Evolutionary conservation across 2,113 vertebrate species (phyloP), one percentile per base, ranked within the genome.

Genomic region (Thinocorus orbignyianus): DNA sequence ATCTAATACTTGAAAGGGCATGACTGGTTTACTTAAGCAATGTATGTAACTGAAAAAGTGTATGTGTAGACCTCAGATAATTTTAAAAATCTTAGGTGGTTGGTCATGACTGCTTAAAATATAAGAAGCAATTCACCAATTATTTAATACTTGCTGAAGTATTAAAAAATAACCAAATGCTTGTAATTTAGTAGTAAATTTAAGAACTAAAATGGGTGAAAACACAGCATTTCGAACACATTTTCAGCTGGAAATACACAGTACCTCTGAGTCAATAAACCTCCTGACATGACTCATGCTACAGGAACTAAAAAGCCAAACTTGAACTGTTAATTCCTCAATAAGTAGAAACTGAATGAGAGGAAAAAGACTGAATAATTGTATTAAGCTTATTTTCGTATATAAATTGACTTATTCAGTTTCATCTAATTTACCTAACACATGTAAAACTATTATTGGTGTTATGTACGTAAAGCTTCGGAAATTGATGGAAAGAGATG

Each of bases 201-300:
- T 37, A 51, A 71, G 71, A 70, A 35, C 16, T 28, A 6, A 69
- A 69, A 20, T 31, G 35, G 11, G 13, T 81, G 46, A 44, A 49
- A 82, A 12, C 9, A 57, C 8, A 78, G 28, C 10, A 23, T 57
- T 90, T 69, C 48, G 35, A 64, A 30, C 6, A 7, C 0, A 0
- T 19, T 85, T 76, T 79, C n/a, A 52, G 3, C 25, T 90, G 25
- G 31, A 70, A 90, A 30, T 52, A n/a, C 46, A 13, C n/a, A 31
- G 13, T 52, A 41, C 19, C n/a, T 90, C 42, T 31, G 24, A 44
- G 17, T 80, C n/a, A 37, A 4, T 60, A 23, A 57, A 28, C 8
- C 12, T 69, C 12, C 22, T 66, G 51, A n/a, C 2, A 0, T 55
- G 28, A 8, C 37, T 68, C 3, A 1, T 1, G 5, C 20, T 69